Evolutionary conservation across 2,888 invertebrate genomes (phyloP).

Genomic region (Cyclophora albipunctata): DNA sequence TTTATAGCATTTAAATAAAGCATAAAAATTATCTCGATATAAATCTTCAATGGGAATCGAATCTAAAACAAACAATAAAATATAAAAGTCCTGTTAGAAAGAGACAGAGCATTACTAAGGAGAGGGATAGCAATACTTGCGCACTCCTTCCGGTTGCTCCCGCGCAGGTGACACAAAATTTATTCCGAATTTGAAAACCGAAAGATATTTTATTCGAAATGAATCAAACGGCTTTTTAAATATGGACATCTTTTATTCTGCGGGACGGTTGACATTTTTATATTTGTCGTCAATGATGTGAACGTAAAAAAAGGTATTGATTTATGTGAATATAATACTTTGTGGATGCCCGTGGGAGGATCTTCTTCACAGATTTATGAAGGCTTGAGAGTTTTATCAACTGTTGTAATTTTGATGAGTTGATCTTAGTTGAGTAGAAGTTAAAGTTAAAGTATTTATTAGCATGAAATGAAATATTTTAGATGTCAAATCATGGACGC

Average conservation of each 20-base stretch:
- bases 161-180: constrained; percentile 74
- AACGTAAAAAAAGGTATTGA: constrained; percentile 55
- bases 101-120: constrained; percentile 18
- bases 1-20: constrained; percentile 69
- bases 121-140: constrained; percentile 22
- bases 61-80: constrained; percentile 63
- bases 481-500: too few species aligned
- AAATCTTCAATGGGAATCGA: constrained; percentile 51
- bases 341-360: constrained; percentile 32
- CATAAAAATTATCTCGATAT: constrained; percentile 65
- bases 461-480: too few species aligned
- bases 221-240: constrained; percentile 74
- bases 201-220: constrained; percentile 67
- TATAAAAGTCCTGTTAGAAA: constrained; percentile 20
- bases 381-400: too few species aligned
- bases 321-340: constrained; percentile 66
- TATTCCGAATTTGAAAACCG: constrained; percentile 74
- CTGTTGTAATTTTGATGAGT: background rate
- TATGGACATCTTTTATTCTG: constrained; percentile 69
- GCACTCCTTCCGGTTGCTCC: constrained; percentile 67
- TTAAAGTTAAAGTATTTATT: too few species aligned
- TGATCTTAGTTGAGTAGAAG: background rate
- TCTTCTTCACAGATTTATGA: constrained; percentile 17
- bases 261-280: constrained; percentile 69
- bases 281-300: constrained; percentile 66